Base-by-base conservation (phyloP, 2,888 invertebrate species). In the Thereva nobilitata region DNA sequence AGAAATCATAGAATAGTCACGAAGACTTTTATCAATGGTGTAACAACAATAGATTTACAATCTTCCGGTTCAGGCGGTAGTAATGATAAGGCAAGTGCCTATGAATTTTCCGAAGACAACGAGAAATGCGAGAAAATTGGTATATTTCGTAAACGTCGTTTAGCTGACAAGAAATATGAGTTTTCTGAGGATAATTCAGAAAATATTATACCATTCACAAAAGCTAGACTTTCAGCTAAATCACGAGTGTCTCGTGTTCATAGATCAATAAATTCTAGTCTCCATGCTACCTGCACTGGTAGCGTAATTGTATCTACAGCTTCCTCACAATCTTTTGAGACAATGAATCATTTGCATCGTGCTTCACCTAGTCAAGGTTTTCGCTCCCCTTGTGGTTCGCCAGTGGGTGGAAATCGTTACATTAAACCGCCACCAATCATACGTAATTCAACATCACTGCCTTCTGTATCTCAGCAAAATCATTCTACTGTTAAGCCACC, bases 151-250 rank as follows among this genome's bases (percentile, higher is more conserved):
- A 92, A 92, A 76, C 86, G 93, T 64, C 86, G 93, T 5, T 80
- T 94, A 61, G 95, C 95, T 0, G 94, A 95, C 75, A 95, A 95
- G 78, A 94, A 93, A 77, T 95, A 95, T 76, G 94, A 94, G 76
- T 94, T 95, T 76, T 91, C 91, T 0, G 93, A 93, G 73, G 92
- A 92, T 68, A 86, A 86, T 72, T 83, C 85, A 0, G 87, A 87
- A 74, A 87, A 87, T 72, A 86, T 87, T 67, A 83, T 86, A 74
- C 82, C 76, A 54, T 79, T 77, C 74, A 82, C 77, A 70, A 84
- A 77, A 73, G 49, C 67, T 7, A 50, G 61, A 37, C 37, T 42
- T 6, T 42, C 64, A 8, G 23, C 50, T 5, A 47, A 56, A 42
- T n/a, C 55, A 40, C 12, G 35, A 4, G 38, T 53, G 7, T 71